Percentiles rank a stretch among this genome's conserved stretches.
Conservation (phyloP, 2,888 invertebrate species). For the Isotomurus palustris region DNA sequence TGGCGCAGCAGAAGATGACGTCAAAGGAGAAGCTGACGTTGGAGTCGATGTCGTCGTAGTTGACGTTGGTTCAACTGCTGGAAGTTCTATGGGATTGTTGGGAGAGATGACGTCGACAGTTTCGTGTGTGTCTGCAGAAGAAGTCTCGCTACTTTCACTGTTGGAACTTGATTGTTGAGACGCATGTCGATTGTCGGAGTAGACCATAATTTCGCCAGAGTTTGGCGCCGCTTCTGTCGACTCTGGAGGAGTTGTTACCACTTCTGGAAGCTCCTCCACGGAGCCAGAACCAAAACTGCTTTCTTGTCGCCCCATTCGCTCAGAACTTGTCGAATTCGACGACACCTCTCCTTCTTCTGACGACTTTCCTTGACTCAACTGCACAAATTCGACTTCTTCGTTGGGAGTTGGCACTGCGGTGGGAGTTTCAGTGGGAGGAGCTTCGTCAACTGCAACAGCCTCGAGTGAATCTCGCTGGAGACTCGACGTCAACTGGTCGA, state of each 20-base stretch:
- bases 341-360: too few species aligned
- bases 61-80: background rate
- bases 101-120: slow-evolving; percentile 1
- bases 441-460: background rate
- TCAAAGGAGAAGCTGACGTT: too few species aligned
- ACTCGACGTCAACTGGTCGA: background rate
- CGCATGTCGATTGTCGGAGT: slow-evolving; percentile 14
- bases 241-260: too few species aligned
- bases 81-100: background rate
- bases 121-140: too few species aligned
- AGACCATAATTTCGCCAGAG: slow-evolving; percentile 28
- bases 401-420: too few species aligned
- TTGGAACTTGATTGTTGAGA: background rate
- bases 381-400: too few species aligned
- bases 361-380: too few species aligned
- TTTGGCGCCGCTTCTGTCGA: too few species aligned
- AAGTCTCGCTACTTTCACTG: slow-evolving; percentile 6
- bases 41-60: background rate
- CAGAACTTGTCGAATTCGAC: background rate
- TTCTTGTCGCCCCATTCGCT: slow-evolving; percentile 6
- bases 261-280: too few species aligned
- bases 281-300: too few species aligned
- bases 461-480: background rate
- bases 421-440: background rate
- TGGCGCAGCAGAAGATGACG: too few species aligned